Evolutionary conservation across 2,888 invertebrate genomes (phyloP), one percentile per base, ranked within the genome.

Genomic region (Tipula vernalis): DNA sequence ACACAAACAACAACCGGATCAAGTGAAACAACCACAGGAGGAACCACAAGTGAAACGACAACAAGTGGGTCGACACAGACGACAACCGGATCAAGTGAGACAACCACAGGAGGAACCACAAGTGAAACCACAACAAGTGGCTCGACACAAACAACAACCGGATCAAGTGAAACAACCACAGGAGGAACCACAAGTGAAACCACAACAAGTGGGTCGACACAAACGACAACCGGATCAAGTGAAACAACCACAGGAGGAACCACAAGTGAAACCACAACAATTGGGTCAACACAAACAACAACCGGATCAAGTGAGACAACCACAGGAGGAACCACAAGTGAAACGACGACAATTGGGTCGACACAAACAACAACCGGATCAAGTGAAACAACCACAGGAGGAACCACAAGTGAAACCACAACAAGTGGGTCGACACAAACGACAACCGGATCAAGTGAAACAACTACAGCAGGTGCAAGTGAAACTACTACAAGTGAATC

Each of bases 41-140:
- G n/a, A 3, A n/a, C 44, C 36, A 89, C 88, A 5, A 87, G 88
- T 88, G 87, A 89, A 85, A 86, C 87, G 87, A 89, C 89, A 1
- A 88, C 89, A 44, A 86, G 87, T 57, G 87, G 57, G 8, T 44
- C 88, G 18, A 87, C 87, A 88, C 47, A 87, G 86, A 87, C 89
- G 88, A 86, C 89, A 15, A 89, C 89, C 36, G 89, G 89, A 39
- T 88, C 89, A 36, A 88, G 89, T 87, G 88, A 90, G 6, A 89
- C 89, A 36, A 89, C 90, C 41, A 89, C 89, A 15, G 88, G 89
- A 87, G 88, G 89, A 10, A 87, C 89, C 44, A 89, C 89, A 15
- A 88, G 89, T 87, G 88, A 51, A 89, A 89, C 89, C 39, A 89
- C 90, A 42, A 90, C 90, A 5, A 88, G 28, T 71, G 44, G 86